Evolutionary conservation across 2,113 vertebrate species (phyloP), one percentile per base, ranked within the genome.

Genomic region (Petromus typicus): DNA sequence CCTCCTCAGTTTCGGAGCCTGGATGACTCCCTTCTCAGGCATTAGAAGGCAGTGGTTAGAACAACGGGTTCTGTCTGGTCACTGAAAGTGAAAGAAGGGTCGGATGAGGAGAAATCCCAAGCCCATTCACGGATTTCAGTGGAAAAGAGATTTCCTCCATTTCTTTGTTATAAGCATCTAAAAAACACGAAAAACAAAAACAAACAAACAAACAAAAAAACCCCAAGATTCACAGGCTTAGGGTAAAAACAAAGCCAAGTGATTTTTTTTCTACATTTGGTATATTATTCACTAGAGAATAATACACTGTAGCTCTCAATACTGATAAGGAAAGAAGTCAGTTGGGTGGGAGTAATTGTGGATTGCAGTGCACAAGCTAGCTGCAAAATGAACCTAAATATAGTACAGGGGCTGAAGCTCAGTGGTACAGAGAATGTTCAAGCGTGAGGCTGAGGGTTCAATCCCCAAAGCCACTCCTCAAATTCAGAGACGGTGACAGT

Each of bases 151-250:
- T 1, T 0, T 32, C 30, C 73, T 86, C 20, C 80, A 34, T 73
- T 91, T 94, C 79, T 91, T 17, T 85, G 56, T 86, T 78, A 69
- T 45, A 87, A 97, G 37, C 57, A 95, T 89, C 10, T 63, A 80
- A 93, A n/a, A n/a, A n/a, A n/a, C n/a, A n/a, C n/a, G n/a, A n/a
- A n/a, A n/a, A n/a, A n/a, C n/a, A n/a, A n/a, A n/a, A n/a, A n/a
- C n/a, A n/a, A n/a, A n/a, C n/a, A n/a, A n/a, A n/a, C n/a, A n/a
- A 86, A 76, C 73, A 56, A 86, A 87, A 63, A n/a, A n/a, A n/a
- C n/a, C n/a, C n/a, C 27, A 80, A 90, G 20, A 61, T 32, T 59
- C 32, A 45, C 56, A 84, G 63, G 48, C 66, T 96, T 76, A 73
- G 63, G 40, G 30, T 67, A n/a, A 90, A 94, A 91, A 48, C 59